phyloP scores from a whole-genome alignment of 2,113 vertebrate genomes.

The Gnathochromis pfefferi region DNA sequence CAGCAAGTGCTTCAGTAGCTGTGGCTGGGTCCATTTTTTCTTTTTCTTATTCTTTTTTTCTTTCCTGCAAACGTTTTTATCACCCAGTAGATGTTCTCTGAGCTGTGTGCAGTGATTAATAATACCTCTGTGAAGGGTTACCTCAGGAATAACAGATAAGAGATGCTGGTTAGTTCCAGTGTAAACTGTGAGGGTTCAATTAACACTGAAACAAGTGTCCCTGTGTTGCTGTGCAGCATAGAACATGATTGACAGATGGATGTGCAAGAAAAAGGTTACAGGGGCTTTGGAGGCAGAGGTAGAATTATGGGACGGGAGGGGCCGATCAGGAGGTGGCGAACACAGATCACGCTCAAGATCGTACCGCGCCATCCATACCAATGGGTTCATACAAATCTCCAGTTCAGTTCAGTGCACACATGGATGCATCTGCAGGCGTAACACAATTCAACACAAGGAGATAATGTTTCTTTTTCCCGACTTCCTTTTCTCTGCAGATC shows the following conservation, averaged over 20 bases:
- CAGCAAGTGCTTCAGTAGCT: background rate
- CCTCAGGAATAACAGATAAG: constrained; percentile 33
- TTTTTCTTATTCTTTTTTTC: background rate
- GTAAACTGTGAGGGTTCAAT: constrained; percentile 37
- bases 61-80: constrained; percentile 18
- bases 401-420: background rate
- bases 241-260: constrained; percentile 56
- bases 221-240: constrained; percentile 27
- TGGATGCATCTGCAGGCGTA: background rate
- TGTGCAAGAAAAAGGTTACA: constrained; percentile 52
- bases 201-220: constrained; percentile 36
- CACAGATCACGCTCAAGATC: constrained; percentile 43
- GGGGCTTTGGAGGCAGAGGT: constrained; percentile 40
- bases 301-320: constrained; percentile 36
- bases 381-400: constrained; percentile 32
- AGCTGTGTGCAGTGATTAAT: constrained; percentile 36
- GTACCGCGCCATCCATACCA: constrained; percentile 34
- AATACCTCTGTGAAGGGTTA: background rate
- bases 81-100: background rate
- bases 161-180: constrained; percentile 27
- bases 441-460: background rate
- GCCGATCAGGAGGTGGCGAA: background rate
- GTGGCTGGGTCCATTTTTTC: background rate
- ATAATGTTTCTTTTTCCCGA: background rate
- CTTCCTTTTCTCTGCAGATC: background rate